A percentile compares a stretch with the other conserved stretches of the same genome.
Conservation (phyloP, 1,140 invertebrate species). For the Trialeurodes vaporariorum region DNA sequence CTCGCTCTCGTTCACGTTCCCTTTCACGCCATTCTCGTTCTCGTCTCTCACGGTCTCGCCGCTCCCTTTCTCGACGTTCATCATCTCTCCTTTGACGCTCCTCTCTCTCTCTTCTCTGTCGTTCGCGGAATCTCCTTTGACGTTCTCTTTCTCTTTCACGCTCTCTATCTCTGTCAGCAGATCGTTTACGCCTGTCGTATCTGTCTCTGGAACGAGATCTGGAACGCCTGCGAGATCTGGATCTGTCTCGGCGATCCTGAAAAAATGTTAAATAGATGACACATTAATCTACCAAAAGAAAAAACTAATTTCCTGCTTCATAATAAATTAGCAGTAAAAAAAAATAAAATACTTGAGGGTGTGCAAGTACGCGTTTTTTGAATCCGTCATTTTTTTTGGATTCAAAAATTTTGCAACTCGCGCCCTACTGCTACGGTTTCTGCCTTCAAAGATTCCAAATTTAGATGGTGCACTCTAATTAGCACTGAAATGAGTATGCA, state of each 20-base stretch:
- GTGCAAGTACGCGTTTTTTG: conserved; percentile 4
- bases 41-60: conserved; percentile 38
- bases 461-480: too few species aligned
- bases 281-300: conserved; percentile 1
- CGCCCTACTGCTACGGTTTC: too few species aligned
- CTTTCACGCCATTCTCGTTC: conserved; percentile 29
- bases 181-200: background rate
- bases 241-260: conserved; percentile 16
- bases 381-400: too few species aligned
- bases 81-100: conserved; percentile 26
- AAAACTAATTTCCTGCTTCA: background rate
- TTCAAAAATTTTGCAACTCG: too few species aligned
- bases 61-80: conserved; percentile 33
- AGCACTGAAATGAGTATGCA: too few species aligned
- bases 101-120: background rate
- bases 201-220: conserved; percentile 28
- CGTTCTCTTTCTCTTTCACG: conserved; percentile 33
- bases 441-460: too few species aligned
- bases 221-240: conserved; percentile 27
- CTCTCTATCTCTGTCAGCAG: conserved; percentile 25
- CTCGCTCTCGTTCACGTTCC: conserved; percentile 23
- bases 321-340: background rate
- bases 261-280: background rate
- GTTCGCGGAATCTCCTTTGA: conserved; percentile 21
- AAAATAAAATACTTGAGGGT: conserved; percentile 1